These are phyloP conservation scores for Apamea anceps DNA, from an alignment of 2,888 invertebrate species.

Conservation along the genomic window DNA sequence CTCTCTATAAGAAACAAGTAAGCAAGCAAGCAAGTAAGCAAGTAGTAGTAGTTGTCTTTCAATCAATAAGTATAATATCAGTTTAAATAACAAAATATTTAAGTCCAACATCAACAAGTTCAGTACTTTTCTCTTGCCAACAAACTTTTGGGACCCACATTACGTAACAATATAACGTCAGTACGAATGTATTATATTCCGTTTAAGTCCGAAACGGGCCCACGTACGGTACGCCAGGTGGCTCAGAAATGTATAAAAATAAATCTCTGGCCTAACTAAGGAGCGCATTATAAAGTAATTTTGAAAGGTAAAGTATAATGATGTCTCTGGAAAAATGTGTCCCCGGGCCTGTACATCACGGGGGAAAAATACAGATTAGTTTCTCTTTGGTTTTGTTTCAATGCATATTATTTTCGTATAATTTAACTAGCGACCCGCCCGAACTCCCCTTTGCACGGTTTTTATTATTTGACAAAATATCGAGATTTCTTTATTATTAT, in stretches of 20 bases:
- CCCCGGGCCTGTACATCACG: background rate
- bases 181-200: conserved; percentile 16
- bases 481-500: background rate
- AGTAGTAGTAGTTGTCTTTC: too few relatives aligned
- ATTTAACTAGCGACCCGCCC: background rate
- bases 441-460: background rate
- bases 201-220: conserved; percentile 32
- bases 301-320: conserved; percentile 17
- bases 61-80: too few relatives aligned
- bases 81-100: background rate
- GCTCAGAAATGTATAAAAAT: conserved; percentile 27
- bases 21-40: too few relatives aligned
- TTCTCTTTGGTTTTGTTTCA: background rate
- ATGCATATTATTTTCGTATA: background rate
- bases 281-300: conserved; percentile 58
- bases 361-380: background rate
- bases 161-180: background rate
- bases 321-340: background rate
- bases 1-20: too few relatives aligned
- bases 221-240: conserved; percentile 61
- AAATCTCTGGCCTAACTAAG: conserved; percentile 24
- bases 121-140: too few relatives aligned
- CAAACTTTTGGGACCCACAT: background rate
- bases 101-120: background rate
- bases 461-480: background rate